Conservation (phyloP, 2,113 vertebrate genomes). For the Cyphomyrus discorhynchus region DNA sequence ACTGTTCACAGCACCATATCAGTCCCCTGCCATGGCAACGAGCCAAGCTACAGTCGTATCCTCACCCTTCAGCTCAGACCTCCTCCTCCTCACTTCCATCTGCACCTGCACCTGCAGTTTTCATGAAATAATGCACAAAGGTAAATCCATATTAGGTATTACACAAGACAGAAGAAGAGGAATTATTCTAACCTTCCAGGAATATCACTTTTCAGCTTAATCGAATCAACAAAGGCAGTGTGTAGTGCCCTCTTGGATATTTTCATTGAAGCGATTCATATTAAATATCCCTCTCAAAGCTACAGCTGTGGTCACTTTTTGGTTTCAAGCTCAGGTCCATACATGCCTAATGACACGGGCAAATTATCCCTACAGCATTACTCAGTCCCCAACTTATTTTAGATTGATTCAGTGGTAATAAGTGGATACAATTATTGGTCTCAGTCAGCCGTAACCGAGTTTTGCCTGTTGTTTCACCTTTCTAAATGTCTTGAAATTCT, state of each 20-base stretch:
- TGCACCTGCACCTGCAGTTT: background rate
- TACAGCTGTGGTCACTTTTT: background rate
- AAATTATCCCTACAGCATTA: conserved; percentile 6
- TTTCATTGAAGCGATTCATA: background rate
- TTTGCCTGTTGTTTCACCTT: background rate
- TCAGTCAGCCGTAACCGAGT: background rate
- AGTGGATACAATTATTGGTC: background rate
- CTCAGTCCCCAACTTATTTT: background rate
- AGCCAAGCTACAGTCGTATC: conserved; percentile 50
- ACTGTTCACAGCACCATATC: conserved; percentile 66
- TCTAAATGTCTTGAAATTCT: conserved; percentile 13
- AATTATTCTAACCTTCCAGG: background rate
- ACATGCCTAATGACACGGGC: background rate
- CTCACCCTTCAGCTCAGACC: conserved; percentile 58
- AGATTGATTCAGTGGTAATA: background rate
- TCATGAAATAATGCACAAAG: background rate
- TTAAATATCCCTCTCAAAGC: background rate
- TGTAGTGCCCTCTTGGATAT: background rate
- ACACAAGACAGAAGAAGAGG: background rate
- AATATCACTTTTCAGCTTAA: background rate
- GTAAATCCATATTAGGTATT: conserved; percentile 6
- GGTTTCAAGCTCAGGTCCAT: background rate
- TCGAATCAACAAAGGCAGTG: background rate
- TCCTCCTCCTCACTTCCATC: conserved; percentile 42
- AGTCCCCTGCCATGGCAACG: conserved; percentile 44